Conservation (phyloP, 1,140 invertebrate species). For the Drosophila nannoptera region DNA sequence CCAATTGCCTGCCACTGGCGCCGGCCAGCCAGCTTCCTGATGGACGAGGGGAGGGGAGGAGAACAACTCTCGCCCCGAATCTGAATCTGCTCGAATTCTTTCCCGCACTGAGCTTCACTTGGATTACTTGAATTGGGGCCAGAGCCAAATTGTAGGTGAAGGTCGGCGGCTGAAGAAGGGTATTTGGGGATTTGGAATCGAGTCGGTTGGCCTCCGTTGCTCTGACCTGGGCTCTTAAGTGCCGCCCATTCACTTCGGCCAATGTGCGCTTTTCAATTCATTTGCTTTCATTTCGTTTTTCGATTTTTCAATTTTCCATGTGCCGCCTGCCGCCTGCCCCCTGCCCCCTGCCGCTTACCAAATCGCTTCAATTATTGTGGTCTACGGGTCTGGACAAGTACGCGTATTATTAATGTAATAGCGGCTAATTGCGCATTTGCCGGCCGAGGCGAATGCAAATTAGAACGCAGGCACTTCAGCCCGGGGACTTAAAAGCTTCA, state of each 20-base stretch:
- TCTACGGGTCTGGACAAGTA: slow-evolving; percentile 50
- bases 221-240: slow-evolving; percentile 70
- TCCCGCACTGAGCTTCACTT: too few relatives aligned
- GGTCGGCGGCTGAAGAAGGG: slow-evolving; percentile 4
- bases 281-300: slow-evolving; percentile 40
- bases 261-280: slow-evolving; percentile 71
- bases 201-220: slow-evolving; percentile 1
- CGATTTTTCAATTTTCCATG: slow-evolving; percentile 34
- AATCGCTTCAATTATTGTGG: slow-evolving; percentile 58
- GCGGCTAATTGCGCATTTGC: slow-evolving; percentile 71
- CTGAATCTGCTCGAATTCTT: too few relatives aligned
- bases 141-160: slow-evolving; percentile 7
- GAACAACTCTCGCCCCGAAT: too few relatives aligned
- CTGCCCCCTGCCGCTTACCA: neutral
- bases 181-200: neutral
- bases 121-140: too few relatives aligned
- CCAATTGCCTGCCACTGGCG: slow-evolving; percentile 44
- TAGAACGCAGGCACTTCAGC: slow-evolving; percentile 67
- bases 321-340: neutral
- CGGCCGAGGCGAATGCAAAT: slow-evolving; percentile 50
- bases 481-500: slow-evolving; percentile 69
- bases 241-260: slow-evolving; percentile 66
- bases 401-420: slow-evolving; percentile 77
- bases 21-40: neutral
- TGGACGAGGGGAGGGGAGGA: neutral